Percentiles rank a stretch among this genome's conserved stretches.
phyloP scores from a whole-genome alignment of 2,797 vertebrate species.

The Delichon dasypus region DNA sequence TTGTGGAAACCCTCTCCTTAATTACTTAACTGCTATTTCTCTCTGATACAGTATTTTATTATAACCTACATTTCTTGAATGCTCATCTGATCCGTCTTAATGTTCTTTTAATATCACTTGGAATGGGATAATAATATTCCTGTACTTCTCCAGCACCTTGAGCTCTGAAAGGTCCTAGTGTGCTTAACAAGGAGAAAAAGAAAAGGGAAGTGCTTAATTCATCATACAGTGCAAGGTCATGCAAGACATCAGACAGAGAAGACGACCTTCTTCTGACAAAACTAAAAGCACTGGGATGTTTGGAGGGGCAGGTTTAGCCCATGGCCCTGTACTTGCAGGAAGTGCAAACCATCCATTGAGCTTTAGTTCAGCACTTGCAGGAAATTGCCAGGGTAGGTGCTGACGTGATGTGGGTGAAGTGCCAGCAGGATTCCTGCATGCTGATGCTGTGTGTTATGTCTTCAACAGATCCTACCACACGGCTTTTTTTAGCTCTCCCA shows the following conservation, averaged over 20 bases:
- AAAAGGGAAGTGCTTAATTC: not conserved
- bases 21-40: slow-evolving; percentile 36
- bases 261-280: not conserved
- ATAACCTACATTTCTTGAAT: slow-evolving; percentile 36
- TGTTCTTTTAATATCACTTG: slow-evolving; percentile 39
- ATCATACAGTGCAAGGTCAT: slow-evolving; percentile 1
- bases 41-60: slow-evolving; percentile 40
- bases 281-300: not conserved
- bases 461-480: not conserved
- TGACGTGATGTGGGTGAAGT: not conserved
- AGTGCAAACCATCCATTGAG: not conserved
- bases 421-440: not conserved
- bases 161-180: not conserved
- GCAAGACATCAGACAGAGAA: not conserved
- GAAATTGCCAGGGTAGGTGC: not conserved
- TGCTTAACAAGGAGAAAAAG: not conserved
- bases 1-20: slow-evolving; percentile 14
- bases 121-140: slow-evolving; percentile 33
- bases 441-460: not conserved
- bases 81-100: slow-evolving; percentile 7
- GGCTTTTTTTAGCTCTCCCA: not conserved
- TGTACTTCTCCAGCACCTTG: slow-evolving; percentile 31
- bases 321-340: not conserved
- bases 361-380: not conserved
- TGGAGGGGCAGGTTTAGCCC: not conserved